Base-by-base conservation (phyloP, 2,113 vertebrate genomes). In the Elephantulus edwardii region DNA sequence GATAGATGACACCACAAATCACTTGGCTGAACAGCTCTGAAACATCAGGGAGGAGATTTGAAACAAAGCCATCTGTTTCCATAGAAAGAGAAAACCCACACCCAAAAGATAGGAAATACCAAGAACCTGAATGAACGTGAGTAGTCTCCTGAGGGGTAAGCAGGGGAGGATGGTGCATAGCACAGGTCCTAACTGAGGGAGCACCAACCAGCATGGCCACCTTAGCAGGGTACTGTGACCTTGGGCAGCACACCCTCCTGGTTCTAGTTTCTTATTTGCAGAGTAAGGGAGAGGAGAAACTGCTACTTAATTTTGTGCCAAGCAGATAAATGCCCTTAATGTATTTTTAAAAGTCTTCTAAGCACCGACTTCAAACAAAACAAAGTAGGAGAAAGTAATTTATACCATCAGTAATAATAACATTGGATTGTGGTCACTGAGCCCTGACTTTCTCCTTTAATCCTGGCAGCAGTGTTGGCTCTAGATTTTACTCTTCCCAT, bases 71-170 rank as follows among this genome's bases (percentile, higher is more conserved):
- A 86, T 82, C 19, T 79, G 33, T 94, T 94, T 81, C 62, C 60
- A 86, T 28, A 86, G 76, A 92, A 90, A 86, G 46, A 83, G 83
- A 68, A 90, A 83, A 40, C 33, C 56, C 86, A 79, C 82, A 62
- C 78, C 30, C 35, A 24, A 91, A 71, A 24, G 42, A 82, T 6
- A 74, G 11, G 14, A n/a, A 85, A 50, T 74, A 62, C 35, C 72
- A 66, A 84, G 48, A 74, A 33, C 28, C 75, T 85, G 58, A 78
- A 72, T 48, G 17, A 9, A 17, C 38, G 12, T 12, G 56, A 58
- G 54, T 76, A n/a, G 71, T 68, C 92, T 92, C 77, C 83, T 76
- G 78, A 90, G 44, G 17, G 8, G 75, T 64, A 40, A 89, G 76
- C 40, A 74, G 60, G 28, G n/a, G 40, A 40, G 70, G 22, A 77